A percentile compares a stretch with the other conserved stretches of the same genome.
Evolutionary conservation across 2,888 invertebrate species (phyloP).

Genomic region (Xylota segnis): DNA sequence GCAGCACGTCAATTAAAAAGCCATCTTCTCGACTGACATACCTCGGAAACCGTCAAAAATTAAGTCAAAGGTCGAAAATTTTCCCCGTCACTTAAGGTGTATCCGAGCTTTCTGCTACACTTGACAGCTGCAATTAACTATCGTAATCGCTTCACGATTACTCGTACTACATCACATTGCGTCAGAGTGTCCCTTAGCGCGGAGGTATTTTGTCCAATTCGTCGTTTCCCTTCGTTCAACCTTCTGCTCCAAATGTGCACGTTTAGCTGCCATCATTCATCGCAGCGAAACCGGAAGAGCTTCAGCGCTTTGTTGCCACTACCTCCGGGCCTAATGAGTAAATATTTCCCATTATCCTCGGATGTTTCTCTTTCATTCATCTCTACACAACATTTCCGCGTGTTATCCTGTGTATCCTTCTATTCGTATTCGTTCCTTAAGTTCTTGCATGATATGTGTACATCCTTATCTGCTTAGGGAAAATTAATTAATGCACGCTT

Average conservation of each 20-base stretch:
- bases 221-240: not conserved
- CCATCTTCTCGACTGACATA: too few relatives aligned
- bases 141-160: conserved; percentile 13
- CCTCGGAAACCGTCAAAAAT: conserved; percentile 15
- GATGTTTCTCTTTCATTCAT: conserved; percentile 15
- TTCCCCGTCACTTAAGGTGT: conserved; percentile 8
- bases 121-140: conserved; percentile 32
- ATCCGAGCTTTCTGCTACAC: conserved; percentile 7
- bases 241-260: conserved; percentile 18
- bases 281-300: conserved; percentile 19
- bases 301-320: conserved; percentile 16
- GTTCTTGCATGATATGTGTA: conserved; percentile 1
- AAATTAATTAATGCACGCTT: conserved; percentile 47
- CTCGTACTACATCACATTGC: not conserved
- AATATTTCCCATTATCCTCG: conserved; percentile 42
- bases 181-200: not conserved
- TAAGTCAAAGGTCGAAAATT: not conserved
- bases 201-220: not conserved
- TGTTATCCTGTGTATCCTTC: conserved; percentile 29
- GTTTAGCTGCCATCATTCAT: conserved; percentile 6
- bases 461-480: conserved; percentile 38
- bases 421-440: not conserved
- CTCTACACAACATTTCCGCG: conserved; percentile 42
- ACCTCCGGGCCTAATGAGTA: conserved; percentile 45
- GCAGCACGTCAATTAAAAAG: not conserved